Percentiles rank a stretch among this genome's conserved stretches.
phyloP scores from a whole-genome alignment of 2,797 vertebrate species.

The Tolypeutes matacus region DNA sequence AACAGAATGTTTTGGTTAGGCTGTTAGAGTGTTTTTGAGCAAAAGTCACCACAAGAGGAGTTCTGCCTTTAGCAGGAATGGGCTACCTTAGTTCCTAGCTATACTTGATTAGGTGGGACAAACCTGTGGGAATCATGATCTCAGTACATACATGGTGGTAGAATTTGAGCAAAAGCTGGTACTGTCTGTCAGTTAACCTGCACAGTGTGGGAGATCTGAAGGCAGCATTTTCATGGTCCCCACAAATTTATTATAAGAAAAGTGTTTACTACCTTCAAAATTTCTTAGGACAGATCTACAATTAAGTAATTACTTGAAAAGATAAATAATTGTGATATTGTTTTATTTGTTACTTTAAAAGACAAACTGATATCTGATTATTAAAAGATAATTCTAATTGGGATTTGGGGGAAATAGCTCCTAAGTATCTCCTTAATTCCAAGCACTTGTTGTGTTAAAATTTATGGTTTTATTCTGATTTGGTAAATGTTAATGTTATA shows the following conservation, averaged over 20 bases:
- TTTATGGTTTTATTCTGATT: background rate
- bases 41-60: background rate
- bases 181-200: background rate
- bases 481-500: background rate
- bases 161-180: background rate
- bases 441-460: background rate
- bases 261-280: conserved; percentile 78
- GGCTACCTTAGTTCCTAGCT: no score
- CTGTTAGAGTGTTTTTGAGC: background rate
- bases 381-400: conserved; percentile 73
- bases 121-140: background rate
- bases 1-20: background rate
- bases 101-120: background rate
- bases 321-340: conserved; percentile 54
- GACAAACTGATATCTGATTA: conserved; percentile 56
- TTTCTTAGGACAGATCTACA: conserved; percentile 67
- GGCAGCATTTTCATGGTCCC: background rate
- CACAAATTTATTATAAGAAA: conserved; percentile 74
- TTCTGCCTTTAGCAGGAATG: background rate
- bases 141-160: background rate
- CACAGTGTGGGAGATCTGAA: background rate
- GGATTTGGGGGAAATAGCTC: conserved; percentile 7
- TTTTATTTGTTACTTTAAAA: conserved; percentile 59
- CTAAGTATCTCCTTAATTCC: background rate
- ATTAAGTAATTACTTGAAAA: conserved; percentile 66